phyloP scores from a whole-genome alignment of 2,113 vertebrate genomes.

The Ursus arctos region DNA sequence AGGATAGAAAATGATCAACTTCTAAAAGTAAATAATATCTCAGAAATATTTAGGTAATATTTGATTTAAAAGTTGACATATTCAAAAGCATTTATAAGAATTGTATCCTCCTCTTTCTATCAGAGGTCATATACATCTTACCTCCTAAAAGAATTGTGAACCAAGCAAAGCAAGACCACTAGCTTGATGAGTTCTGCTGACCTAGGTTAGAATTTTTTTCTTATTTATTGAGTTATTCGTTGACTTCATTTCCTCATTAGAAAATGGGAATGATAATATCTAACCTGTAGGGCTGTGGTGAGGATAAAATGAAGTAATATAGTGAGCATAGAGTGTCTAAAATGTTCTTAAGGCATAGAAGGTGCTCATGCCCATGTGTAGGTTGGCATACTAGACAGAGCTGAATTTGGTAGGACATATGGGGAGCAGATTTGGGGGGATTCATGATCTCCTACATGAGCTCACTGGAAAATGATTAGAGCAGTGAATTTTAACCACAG shows the following conservation, averaged over 20 bases:
- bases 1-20: neutral
- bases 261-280: neutral
- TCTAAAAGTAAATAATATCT: neutral
- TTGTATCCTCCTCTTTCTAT: neutral
- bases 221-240: neutral
- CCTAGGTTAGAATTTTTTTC: neutral
- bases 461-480: neutral
- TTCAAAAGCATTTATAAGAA: neutral
- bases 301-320: neutral
- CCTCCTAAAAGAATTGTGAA: neutral
- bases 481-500: neutral
- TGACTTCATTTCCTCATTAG: slow-evolving; percentile 12
- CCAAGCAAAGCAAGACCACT: neutral
- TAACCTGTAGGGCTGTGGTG: neutral
- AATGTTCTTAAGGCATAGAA: neutral
- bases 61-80: neutral
- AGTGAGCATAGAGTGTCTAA: neutral
- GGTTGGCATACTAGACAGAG: neutral
- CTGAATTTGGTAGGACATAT: neutral
- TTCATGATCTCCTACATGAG: neutral
- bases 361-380: neutral
- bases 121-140: neutral
- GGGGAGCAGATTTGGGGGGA: neutral
- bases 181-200: neutral
- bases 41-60: neutral